These are phyloP conservation scores for Pteronotus mesoamericanus DNA, from an alignment of 2,797 vertebrate genomes.

Conservation along the genomic window DNA sequence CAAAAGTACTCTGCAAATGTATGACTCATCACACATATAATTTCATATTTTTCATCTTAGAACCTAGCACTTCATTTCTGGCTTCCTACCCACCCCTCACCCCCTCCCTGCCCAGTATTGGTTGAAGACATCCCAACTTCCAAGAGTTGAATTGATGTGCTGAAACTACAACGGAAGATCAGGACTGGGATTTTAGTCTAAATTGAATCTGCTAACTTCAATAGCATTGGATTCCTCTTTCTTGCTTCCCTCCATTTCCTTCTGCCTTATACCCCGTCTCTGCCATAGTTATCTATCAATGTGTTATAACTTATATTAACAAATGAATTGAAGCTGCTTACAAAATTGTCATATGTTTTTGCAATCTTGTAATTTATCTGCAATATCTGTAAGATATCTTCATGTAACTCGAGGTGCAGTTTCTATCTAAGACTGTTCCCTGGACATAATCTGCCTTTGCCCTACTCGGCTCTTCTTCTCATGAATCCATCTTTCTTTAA, in stretches of 20 bases:
- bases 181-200: background rate
- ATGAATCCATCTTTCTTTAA: background rate
- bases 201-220: background rate
- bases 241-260: background rate
- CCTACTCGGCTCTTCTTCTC: background rate
- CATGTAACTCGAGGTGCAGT: background rate
- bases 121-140: background rate
- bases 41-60: background rate
- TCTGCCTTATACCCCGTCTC: background rate
- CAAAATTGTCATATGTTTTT: background rate
- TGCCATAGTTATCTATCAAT: background rate
- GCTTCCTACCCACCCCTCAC: too few species aligned
- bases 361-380: background rate
- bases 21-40: background rate
- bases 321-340: background rate
- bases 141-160: background rate
- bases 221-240: background rate
- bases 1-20: background rate
- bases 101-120: too few species aligned
- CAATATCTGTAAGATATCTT: background rate
- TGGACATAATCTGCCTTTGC: background rate
- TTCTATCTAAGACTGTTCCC: background rate
- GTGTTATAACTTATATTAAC: background rate
- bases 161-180: background rate
- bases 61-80: background rate